phyloP scores from a whole-genome alignment of 2,797 vertebrate genomes.

The Trachops cirrhosus region DNA sequence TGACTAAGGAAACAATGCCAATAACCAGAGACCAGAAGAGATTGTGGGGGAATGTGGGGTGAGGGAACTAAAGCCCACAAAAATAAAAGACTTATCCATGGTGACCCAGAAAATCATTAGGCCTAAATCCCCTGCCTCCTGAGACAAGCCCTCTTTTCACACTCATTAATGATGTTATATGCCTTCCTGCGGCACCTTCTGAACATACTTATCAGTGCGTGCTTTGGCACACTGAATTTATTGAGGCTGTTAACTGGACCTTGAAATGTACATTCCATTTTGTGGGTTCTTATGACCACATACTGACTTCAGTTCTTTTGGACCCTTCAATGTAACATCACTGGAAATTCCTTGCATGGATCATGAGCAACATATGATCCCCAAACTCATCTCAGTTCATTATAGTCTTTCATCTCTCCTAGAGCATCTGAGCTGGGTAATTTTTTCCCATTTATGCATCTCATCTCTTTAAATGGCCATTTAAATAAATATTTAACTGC shows the following conservation, averaged over 20 bases:
- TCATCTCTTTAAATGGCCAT: conserved; percentile 17
- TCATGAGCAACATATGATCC: conserved; percentile 51
- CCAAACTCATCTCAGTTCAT: conserved; percentile 55
- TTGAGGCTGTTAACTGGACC: conserved; percentile 50
- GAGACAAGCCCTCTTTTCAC: conserved; percentile 24
- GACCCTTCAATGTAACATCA: conserved; percentile 49
- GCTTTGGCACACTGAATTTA: conserved; percentile 51
- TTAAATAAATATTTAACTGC: conserved; percentile 45
- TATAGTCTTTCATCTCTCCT: conserved; percentile 62
- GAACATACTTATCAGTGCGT: not conserved
- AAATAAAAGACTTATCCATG: conserved; percentile 50
- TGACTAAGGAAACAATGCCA: not conserved
- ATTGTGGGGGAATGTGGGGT: not conserved
- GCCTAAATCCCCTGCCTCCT: conserved; percentile 36
- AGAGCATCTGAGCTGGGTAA: conserved; percentile 37
- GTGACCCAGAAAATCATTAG: conserved; percentile 57
- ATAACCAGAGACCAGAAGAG: not conserved
- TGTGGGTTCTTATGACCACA: conserved; percentile 43
- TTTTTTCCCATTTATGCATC: not conserved
- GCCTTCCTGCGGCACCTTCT: conserved; percentile 31
- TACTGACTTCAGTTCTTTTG: conserved; percentile 57
- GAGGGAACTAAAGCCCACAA: conserved; percentile 6
- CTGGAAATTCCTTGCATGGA: conserved; percentile 61
- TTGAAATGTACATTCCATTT: conserved; percentile 44
- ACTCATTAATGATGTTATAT: not conserved